Base-by-base conservation (phyloP, 2,888 invertebrate genomes). In the Caenorhabditis panamensis region DNA sequence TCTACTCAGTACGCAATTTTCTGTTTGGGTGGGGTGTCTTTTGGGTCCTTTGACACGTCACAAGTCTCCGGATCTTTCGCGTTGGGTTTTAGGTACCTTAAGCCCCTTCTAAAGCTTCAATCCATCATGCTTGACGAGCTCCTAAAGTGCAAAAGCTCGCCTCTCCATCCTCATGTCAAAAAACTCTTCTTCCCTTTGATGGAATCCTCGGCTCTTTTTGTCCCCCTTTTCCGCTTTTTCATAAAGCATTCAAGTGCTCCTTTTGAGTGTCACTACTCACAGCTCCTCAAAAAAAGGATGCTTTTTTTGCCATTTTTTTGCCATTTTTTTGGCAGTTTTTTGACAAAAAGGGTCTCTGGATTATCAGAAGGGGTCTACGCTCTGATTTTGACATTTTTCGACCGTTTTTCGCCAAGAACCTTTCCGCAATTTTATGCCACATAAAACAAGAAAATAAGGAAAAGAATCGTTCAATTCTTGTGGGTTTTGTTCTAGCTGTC, bases 171-270 rank as follows among this genome's bases (percentile, higher is more conserved):
- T 31, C 31, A 31, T 31, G 31, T 31, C 31, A 31, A 31, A 31
- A 31, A 31, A 20, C 36, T 24, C 20, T 20, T 20, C 26, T 47
- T 22, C 31, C 16, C 8, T 16, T 58, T 47, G 49, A 18, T 41
- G 56, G 49, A 59, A 31, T 37, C 16, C 53, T 53, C 53, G 3
- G 16, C 47, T 28, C 31, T 28, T 47, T n/a, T 18, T 41, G 9
- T 22, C 26, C 54, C 41, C 26, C 18, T 54, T 71, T 26, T 62
- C 69, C 24, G 11, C 28, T 31, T 26, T 56, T 31, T 67, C 44
- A 67, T 67, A 67, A 67, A 67, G 56, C 67, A 67, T 67, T 67
- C 67, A 67, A 67, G 68, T 68, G 47, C 68, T 59, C 51, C 24
- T 51, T 51, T 51, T 24, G 51, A 51, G 24, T 51, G 20, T 51